phyloP scores from a whole-genome alignment of 2,113 vertebrate species.

The Ceyx melanurus region DNA sequence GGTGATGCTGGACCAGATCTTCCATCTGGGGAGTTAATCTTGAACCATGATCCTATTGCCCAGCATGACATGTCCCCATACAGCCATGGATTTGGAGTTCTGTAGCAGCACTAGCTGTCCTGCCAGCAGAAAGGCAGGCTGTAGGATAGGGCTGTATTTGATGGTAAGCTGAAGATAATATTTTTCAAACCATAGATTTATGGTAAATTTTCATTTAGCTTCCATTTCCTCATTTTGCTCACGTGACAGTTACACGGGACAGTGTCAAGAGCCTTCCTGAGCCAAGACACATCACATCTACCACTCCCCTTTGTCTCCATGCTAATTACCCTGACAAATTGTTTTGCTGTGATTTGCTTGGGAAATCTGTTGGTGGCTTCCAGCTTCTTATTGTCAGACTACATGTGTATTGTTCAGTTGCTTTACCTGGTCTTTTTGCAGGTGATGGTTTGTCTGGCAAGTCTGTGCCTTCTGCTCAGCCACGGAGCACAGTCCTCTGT shows the following conservation, averaged over 20 bases:
- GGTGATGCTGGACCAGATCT: not conserved
- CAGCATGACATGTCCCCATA: no score
- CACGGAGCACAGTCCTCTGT: accelerated
- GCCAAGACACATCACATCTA: not conserved
- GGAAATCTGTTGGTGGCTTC: not conserved
- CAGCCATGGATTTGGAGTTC: not conserved
- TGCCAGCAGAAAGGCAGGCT: not conserved
- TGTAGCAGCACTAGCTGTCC: not conserved
- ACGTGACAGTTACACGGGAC: not conserved
- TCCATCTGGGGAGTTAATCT: not conserved
- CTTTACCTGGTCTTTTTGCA: not conserved
- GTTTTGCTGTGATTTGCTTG: not conserved
- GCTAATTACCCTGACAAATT: slow-evolving; percentile 35
- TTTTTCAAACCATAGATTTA: not conserved
- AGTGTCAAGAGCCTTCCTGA: slow-evolving; percentile 3
- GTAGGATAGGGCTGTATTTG: not conserved
- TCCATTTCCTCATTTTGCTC: not conserved
- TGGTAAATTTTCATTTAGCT: not conserved
- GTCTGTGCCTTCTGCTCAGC: not conserved
- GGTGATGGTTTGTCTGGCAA: accelerated
- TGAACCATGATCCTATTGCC: not conserved
- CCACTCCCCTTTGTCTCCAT: not conserved
- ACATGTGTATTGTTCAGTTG: accelerated
- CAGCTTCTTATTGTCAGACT: not conserved
- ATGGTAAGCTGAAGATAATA: not conserved